Base-by-base conservation (phyloP, 1,140 invertebrate species). In the Daktulosphaira vitifoliae region DNA sequence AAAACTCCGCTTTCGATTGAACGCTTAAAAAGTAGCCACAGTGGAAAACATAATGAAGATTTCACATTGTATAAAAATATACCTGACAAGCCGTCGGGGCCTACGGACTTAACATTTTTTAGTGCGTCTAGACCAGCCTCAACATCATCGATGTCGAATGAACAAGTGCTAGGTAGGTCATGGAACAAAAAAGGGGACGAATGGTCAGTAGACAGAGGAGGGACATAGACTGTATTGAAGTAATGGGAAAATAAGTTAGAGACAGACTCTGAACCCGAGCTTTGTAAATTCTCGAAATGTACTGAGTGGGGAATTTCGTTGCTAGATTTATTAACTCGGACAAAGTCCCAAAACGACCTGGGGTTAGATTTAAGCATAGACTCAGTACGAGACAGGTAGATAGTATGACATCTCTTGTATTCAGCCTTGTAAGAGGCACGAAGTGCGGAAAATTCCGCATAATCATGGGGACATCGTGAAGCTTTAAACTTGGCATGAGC, bases 1-100 rank as follows among this genome's bases (percentile, higher is more conserved):
- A 46, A 65, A 8, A 65, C 37, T 5, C 65, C 65, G 20, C 9
- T 7, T 33, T 22, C 18, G 3, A 66, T 9, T n/a, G 26, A 38
- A 38, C 33, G 18, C 20, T 66, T 66, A 39, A 66, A 26, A n/a
- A 65, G 9, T n/a, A 29, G 15, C 16, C 42, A 23, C n/a, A 65
- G 46, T 5, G 62, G 42, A n/a, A 23, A 15, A 26, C 23, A 22
- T 5, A 65, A 15, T 25, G 22, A 4, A 7, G 20, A 23, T 18
- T 25, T 39, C 2, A 22, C 3, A 18, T 50, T 50, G 7, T 6
- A 50, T n/a, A 50, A 18, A 18, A 50, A 50, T 11, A 20, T 22
- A 18, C 20, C 20, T 7, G 20, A 15, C 2, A 50, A 11, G 22
- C 48, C 48, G 22, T 50, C 48, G n/a, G 48, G 48, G 18, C 48